phyloP scores from a whole-genome alignment of 2,113 vertebrate species.

The Monarcha castaneiventris region DNA sequence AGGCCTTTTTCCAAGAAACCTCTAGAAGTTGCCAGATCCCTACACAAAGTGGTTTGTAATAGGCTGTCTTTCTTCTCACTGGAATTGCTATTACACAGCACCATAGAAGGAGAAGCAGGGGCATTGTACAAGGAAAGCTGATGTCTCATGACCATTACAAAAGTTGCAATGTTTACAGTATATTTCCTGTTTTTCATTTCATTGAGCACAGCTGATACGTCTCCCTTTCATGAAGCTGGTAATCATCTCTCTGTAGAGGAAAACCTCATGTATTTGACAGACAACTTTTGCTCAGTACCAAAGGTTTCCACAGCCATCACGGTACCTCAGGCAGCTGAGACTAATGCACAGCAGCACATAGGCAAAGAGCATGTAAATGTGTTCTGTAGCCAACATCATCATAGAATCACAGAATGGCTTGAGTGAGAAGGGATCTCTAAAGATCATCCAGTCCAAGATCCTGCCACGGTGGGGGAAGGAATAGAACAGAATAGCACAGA shows the following conservation, averaged over 20 bases:
- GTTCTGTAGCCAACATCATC: neutral
- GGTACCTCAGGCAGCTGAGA: neutral
- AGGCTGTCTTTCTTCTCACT: neutral
- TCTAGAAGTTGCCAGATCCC: neutral
- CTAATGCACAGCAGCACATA: neutral
- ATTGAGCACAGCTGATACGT: neutral
- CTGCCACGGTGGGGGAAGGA: neutral
- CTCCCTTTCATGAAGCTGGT: neutral
- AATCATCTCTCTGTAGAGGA: neutral
- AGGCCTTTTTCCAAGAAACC: neutral
- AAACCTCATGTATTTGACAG: neutral
- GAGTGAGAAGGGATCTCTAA: neutral
- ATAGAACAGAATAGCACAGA: neutral
- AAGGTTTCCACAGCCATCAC: neutral
- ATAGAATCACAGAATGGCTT: neutral
- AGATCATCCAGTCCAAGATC: neutral
- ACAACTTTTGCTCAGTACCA: neutral
- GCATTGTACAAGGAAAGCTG: neutral
- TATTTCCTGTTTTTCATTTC: neutral
- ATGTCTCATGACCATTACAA: neutral
- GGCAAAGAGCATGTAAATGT: neutral
- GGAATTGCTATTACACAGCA: neutral
- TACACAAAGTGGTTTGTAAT: neutral
- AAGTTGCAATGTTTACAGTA: neutral
- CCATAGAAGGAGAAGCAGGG: neutral